Evolutionary conservation across 1,140 invertebrate genomes (phyloP).

Genomic region (Drosophila neocordata): DNA sequence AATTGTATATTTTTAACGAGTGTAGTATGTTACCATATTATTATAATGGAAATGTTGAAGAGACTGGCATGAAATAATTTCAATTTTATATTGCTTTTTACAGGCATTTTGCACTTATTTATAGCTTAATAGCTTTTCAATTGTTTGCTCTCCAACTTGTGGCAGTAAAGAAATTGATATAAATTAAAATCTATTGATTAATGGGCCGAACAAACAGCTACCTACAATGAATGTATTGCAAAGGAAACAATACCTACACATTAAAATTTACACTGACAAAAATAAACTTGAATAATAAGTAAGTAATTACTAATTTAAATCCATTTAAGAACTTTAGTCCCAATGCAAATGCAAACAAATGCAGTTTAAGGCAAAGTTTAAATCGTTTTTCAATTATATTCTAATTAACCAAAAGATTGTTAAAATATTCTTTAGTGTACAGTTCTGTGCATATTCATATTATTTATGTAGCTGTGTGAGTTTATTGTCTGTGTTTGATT

Average conservation of each 20-base stretch:
- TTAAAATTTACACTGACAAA: conserved; percentile 6
- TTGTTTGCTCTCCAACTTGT: background rate
- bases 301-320: too few relatives aligned
- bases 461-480: background rate
- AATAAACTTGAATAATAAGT: background rate
- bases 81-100: background rate
- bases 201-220: conserved; percentile 39
- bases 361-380: too few relatives aligned
- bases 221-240: conserved; percentile 27
- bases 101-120: background rate
- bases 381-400: too few relatives aligned
- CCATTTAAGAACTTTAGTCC: too few relatives aligned
- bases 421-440: conserved; percentile 12
- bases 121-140: conserved; percentile 7
- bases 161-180: conserved; percentile 34
- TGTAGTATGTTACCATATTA: too few relatives aligned
- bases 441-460: conserved; percentile 36
- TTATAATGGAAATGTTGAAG: too few relatives aligned
- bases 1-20: too few relatives aligned
- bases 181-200: conserved; percentile 59
- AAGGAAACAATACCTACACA: conserved; percentile 1
- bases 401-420: too few relatives aligned
- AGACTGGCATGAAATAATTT: background rate
- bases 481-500: background rate
- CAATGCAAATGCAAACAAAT: too few relatives aligned